phyloP scores from a whole-genome alignment of 2,797 vertebrate genomes.

The Cossypha heuglini region DNA sequence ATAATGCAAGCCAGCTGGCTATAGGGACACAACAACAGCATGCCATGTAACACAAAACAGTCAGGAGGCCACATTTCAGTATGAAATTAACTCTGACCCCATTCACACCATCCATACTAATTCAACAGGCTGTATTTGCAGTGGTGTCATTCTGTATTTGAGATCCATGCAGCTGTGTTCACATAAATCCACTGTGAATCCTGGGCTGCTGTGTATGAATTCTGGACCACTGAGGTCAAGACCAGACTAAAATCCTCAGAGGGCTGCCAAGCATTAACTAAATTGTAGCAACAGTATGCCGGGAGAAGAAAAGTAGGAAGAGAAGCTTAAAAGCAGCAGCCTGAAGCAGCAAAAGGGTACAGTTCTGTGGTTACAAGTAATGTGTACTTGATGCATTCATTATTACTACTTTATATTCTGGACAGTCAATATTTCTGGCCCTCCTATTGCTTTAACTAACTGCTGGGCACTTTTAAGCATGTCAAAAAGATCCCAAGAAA shows the following conservation, averaged over 20 bases:
- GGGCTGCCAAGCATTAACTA: background rate
- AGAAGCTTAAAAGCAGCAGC: background rate
- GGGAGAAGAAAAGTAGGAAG: background rate
- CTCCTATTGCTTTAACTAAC: background rate
- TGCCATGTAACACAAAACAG: background rate
- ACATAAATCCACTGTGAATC: background rate
- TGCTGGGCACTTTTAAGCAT: background rate
- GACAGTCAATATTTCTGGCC: background rate
- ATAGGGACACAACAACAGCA: background rate
- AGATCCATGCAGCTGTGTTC: background rate
- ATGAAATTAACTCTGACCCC: background rate
- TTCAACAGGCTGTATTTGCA: rapidly evolving
- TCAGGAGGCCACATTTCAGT: background rate
- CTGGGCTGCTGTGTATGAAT: background rate
- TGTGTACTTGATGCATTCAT: background rate
- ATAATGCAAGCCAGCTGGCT: background rate
- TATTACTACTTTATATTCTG: background rate
- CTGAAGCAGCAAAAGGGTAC: background rate
- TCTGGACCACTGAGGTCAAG: background rate
- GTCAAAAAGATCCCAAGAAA: background rate
- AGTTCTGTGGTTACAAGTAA: background rate
- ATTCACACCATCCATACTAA: background rate
- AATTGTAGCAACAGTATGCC: background rate
- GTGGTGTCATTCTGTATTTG: background rate
- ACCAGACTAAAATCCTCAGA: background rate